Percentiles rank a stretch among this genome's conserved stretches.
phyloP scores from a whole-genome alignment of 2,113 vertebrate species.

The Smithornis capensis region DNA sequence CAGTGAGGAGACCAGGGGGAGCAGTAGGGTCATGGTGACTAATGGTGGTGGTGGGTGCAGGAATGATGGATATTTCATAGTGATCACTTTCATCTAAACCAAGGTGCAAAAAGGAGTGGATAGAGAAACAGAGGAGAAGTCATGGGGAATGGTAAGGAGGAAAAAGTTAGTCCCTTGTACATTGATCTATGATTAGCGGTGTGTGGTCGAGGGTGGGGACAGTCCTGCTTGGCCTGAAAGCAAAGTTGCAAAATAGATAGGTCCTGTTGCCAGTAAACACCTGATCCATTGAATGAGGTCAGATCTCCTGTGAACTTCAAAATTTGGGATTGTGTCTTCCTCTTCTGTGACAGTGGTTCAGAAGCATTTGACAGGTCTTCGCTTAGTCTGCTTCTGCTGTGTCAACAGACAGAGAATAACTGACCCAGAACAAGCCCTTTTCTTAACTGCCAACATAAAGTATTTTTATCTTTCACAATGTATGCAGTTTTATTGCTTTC shows the following conservation, averaged over 20 bases:
- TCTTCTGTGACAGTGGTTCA: not conserved
- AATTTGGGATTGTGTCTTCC: not conserved
- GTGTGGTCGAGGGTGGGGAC: accelerated
- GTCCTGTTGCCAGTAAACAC: not conserved
- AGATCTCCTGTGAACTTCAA: not conserved
- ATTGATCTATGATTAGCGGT: not conserved
- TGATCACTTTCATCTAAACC: not conserved
- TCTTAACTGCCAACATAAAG: not conserved
- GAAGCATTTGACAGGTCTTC: not conserved
- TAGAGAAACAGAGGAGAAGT: not conserved
- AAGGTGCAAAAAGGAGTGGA: not conserved
- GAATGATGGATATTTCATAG: not conserved
- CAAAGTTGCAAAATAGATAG: not conserved
- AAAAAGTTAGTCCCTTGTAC: not conserved
- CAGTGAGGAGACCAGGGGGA: not conserved
- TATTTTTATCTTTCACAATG: not conserved
- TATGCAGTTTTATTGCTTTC: not conserved
- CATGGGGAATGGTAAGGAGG: not conserved
- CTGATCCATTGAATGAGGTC: not conserved
- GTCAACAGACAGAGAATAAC: not conserved
- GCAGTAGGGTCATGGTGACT: not conserved
- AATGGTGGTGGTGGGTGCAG: not conserved
- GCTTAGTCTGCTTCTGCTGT: not conserved
- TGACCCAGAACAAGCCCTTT: not conserved
- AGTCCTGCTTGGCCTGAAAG: not conserved